Base-by-base conservation (phyloP, 2,888 invertebrate species). In the Chironomus riparius region DNA sequence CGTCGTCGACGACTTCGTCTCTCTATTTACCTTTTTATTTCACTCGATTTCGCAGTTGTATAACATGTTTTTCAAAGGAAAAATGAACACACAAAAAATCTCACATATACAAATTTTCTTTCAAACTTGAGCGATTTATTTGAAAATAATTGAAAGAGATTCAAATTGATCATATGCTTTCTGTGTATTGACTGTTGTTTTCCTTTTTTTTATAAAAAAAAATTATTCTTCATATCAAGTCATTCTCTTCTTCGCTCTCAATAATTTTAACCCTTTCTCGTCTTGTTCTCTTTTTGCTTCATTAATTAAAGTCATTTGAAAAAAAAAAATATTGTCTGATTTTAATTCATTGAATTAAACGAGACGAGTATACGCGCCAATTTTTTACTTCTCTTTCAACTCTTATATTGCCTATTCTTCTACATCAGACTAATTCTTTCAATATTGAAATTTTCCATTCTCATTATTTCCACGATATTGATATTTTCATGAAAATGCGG, bases 1-100 rank as follows among this genome's bases (percentile, higher is more conserved):
- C 72, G 65, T 56, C 18, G 38, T 10, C 38, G 38, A 38, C 7
- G 10, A 38, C 38, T 38, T 38, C 38, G 38, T 56, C 56, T 72
- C 72, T 72, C 72, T 72, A 24, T 70, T 62, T 61, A 47, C 62
- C 28, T 38, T 28, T 62, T 56, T 72, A 56, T 72, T 72, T 56
- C 56, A 18, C 56, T 56, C 56, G 6, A 38, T 18, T 56, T 18
- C 56, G 56, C 56, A 56, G 56, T 56, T 56, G 56, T 56, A 56
- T 56, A 56, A 56, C 18, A 56, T 56, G 56, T 56, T 50, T 56
- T 56, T 56, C 56, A 18, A 18, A 15, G 38, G 15, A 56, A 56
- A 56, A 56, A 56, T 18, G 7, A 56, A 56, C 15, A 56, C 15
- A 15, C 3, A 7, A 56, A 18, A 56, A 18, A 18, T 56, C 56